Evolutionary conservation across 2,888 invertebrate genomes (phyloP), one percentile per base, ranked within the genome.

Genomic region (Ernsta delagoae): DNA sequence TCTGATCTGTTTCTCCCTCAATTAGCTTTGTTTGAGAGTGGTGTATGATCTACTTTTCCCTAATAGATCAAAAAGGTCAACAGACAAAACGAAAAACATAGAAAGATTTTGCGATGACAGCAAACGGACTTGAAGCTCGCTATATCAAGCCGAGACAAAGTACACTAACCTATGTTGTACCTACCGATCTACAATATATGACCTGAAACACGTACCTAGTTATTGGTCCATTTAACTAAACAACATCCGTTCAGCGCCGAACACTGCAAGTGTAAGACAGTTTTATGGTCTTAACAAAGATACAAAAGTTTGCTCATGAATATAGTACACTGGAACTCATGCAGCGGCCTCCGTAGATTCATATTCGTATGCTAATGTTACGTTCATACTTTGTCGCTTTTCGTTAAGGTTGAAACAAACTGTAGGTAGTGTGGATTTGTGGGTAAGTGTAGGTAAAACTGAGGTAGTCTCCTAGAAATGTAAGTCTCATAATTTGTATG

Each of bases 301-400:
- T 50, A 36, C 36, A 45, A 16, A 62, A 31, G 36, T 48, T 50
- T 45, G 36, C 50, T 50, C 41, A 59, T 43, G 57, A 57, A 59
- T 41, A 59, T 16, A 59, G 59, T 24, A 43, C 39, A 57, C 12
- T 41, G 8, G 12, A 34, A 48, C 61, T 61, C 48, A 12, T 50
- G 12, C 6, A 62, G 36, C 50, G 48, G 7, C 62, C 36, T 50
- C 16, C 31, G 53, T 62, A 62, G 39, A 53, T 7, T 62, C 62
- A 65, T 65, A 65, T 59, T 65, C 57, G 12, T 48, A 59, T 59
- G 65, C 34, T 65, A 59, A 65, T 59, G 43, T 45, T 45, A 36
- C 57, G 56, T 57, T 11, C 41, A 56, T 56, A 64, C 45, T 48
- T 50, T 59, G 50, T 59, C 45, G 54, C 43, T 65, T 16, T 50